Base-by-base conservation (phyloP, 2,113 vertebrate species). In the Panurus biarmicus region DNA sequence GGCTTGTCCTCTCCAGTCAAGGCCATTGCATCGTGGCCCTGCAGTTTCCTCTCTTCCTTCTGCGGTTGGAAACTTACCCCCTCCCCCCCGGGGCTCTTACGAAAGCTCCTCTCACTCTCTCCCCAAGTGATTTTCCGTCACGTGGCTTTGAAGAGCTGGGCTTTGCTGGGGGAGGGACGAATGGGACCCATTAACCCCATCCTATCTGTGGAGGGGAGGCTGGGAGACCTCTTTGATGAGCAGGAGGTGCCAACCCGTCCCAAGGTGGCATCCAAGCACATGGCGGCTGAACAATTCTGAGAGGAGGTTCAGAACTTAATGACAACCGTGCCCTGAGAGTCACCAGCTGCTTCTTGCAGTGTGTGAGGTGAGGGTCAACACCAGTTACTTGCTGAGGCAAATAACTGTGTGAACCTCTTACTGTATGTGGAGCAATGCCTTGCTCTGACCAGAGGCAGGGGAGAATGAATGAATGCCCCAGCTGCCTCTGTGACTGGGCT, bases 111-210 rank as follows among this genome's bases (percentile, higher is more conserved):
- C 97, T 96, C 95, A 95, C 96, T 97, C 96, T 96, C 97, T 98
- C 96, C 97, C 96, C 97, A 97, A 97, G 97, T 97, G 97, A 98
- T 98, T 98, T 98, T 98, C 98, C 98, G 66, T 98, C 98, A 98
- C 98, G 97, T 98, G 98, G 96, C 94, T 98, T 97, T 96, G 96
- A 97, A 96, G 97, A 97, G 91, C 95, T 92, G 90, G 95, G 95
- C 89, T 94, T 60, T 82, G 54, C 71, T 75, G 95, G 95, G 95
- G 95, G 85, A 95, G 87, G 87, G 94, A 94, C 87, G 51, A 85
- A 85, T 19, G 6, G 79, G 90, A 72, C 66, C 85, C 89, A 62
- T 95, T 95, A 90, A 89, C 94, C 51, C 75, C 56, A 56, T 83
- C 65, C 72, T 88, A 51, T 18, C 54, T 53, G 44, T 13, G n/a